Evolutionary conservation across 2,888 invertebrate species (phyloP).

Genomic region (Eucera pruinosa): DNA sequence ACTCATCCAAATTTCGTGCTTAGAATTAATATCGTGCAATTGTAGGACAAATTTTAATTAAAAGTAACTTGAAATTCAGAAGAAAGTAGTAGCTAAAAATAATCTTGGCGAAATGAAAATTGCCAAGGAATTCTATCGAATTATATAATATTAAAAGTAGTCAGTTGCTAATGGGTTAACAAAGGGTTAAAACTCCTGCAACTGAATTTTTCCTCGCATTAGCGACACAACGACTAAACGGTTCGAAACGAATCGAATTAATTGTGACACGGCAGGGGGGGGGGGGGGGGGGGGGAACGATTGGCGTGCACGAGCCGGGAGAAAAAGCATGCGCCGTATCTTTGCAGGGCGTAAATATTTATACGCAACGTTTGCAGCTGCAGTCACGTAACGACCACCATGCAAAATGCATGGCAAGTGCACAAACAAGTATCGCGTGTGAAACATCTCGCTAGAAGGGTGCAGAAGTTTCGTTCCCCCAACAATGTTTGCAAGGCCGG

Average conservation of each 20-base stretch:
- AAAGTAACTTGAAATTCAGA: no score
- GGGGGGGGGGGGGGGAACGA: not conserved
- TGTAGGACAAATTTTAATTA: no score
- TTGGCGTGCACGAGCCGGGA: not conserved
- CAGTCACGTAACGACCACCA: conserved; percentile 41
- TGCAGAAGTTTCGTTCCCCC: conserved; percentile 2
- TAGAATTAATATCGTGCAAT: no score
- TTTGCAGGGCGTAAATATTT: conserved; percentile 41
- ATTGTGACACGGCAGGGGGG: conserved; percentile 3
- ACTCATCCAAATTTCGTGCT: no score
- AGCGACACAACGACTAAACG: not conserved
- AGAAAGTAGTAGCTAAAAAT: no score
- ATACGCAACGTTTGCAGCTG: conserved; percentile 19
- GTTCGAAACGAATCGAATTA: conserved; percentile 15
- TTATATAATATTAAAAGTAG: no score
- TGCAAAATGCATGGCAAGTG: conserved; percentile 39
- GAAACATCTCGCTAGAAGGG: not conserved
- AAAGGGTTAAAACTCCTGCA: no score
- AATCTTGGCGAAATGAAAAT: no score
- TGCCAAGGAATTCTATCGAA: no score
- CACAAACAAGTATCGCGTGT: not conserved
- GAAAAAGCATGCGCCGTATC: conserved; percentile 27
- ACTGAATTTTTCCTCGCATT: not conserved
- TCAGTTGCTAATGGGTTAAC: no score
- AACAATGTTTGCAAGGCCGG: no score